These are phyloP conservation scores for Cerceris ruficornis DNA, from an alignment of 2,888 invertebrate species.

Conservation along the genomic window DNA sequence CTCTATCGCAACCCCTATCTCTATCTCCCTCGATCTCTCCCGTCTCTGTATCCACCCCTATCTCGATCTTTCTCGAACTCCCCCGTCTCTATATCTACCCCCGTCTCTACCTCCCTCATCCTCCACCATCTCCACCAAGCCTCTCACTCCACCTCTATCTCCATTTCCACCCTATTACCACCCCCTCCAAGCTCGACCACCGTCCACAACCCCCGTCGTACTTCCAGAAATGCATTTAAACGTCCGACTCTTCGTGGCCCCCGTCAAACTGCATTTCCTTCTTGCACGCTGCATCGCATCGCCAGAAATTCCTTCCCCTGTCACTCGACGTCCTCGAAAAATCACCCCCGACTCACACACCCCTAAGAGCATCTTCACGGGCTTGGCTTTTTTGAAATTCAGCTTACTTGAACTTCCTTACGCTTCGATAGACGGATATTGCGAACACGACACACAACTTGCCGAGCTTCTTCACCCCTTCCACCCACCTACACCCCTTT, in stretches of 20 bases:
- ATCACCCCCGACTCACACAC: conserved; percentile 3
- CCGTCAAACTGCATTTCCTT: conserved; percentile 57
- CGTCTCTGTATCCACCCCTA: too few relatives aligned
- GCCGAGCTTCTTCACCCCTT: conserved; percentile 11
- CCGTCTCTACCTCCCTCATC: too few relatives aligned
- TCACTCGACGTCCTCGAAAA: conserved; percentile 30
- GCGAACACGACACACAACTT: conserved; percentile 16
- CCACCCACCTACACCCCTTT: too few relatives aligned
- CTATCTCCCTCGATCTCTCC: too few relatives aligned
- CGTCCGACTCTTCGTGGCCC: conserved; percentile 53
- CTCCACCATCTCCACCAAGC: too few relatives aligned
- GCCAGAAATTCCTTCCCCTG: conserved; percentile 36
- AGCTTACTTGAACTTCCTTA: conserved; percentile 50
- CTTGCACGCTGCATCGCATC: conserved; percentile 51
- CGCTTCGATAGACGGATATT: conserved; percentile 40
- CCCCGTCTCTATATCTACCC: too few relatives aligned
- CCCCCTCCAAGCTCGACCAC: too few relatives aligned
- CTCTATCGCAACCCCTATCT: too few relatives aligned
- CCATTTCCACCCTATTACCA: too few relatives aligned
- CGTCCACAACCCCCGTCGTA: conserved; percentile 7
- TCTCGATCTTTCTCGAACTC: too few relatives aligned
- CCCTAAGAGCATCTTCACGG: conserved; percentile 22
- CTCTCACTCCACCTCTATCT: too few relatives aligned
- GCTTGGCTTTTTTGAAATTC: conserved; percentile 44
- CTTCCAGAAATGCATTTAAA: conserved; percentile 63